Percentiles rank a stretch among this genome's conserved stretches.
These are phyloP conservation scores for Darwinula stevensoni DNA, from an alignment of 2,888 invertebrate genomes.

Conservation along the genomic window DNA sequence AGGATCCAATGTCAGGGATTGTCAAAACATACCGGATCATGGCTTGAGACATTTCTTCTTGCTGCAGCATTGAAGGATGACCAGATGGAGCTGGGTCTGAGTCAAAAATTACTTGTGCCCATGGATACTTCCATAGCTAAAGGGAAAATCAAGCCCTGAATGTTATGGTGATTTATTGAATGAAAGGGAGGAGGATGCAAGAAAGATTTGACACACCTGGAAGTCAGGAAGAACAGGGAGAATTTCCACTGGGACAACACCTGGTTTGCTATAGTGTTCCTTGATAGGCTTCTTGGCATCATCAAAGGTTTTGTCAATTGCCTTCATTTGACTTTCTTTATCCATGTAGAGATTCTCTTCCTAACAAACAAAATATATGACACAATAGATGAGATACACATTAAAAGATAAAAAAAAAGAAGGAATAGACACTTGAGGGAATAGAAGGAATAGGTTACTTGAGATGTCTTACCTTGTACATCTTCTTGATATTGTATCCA, in stretches of 20 bases:
- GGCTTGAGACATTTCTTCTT: slow-evolving; percentile 95
- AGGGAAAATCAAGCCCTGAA: slow-evolving; percentile 11
- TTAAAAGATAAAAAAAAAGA: background rate
- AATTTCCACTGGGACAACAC: slow-evolving; percentile 64
- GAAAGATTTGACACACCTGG: no score
- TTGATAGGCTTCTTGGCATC: slow-evolving; percentile 55
- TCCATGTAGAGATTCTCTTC: slow-evolving; percentile 87
- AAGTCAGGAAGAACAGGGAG: slow-evolving; percentile 81
- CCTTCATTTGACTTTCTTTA: slow-evolving; percentile 80
- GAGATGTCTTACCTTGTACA: slow-evolving; percentile 23
- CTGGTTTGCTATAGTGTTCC: slow-evolving; percentile 87
- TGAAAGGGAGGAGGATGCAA: no score
- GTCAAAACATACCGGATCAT: slow-evolving; percentile 47
- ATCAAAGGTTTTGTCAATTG: slow-evolving; percentile 88
- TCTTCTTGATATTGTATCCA: slow-evolving; percentile 89
- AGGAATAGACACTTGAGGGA: slow-evolving; percentile 4
- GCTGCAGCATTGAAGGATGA: slow-evolving; percentile 52
- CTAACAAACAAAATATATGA: slow-evolving; percentile 18
- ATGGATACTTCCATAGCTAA: slow-evolving; percentile 82
- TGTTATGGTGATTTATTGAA: no score
- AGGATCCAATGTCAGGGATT: background rate
- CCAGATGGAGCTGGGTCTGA: slow-evolving; percentile 84
- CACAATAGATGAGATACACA: background rate
- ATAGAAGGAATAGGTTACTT: slow-evolving; percentile 1
- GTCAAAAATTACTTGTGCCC: slow-evolving; percentile 87